These are phyloP conservation scores for Anhinga rufa DNA, from an alignment of 2,113 vertebrate species.

Conservation along the genomic window DNA sequence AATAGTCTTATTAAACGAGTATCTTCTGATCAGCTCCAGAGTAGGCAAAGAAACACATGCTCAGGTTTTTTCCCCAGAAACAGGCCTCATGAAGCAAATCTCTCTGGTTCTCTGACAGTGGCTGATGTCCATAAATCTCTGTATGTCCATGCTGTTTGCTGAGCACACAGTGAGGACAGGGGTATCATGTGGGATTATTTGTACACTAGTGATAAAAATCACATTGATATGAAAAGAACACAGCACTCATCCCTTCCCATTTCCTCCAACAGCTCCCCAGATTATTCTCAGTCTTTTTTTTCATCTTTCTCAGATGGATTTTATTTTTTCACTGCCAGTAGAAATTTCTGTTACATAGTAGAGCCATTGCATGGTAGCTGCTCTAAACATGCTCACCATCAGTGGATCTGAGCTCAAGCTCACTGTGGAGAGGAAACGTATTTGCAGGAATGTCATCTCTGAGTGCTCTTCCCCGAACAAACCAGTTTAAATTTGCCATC, in stretches of 20 bases:
- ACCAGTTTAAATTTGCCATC: background rate
- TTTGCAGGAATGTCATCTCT: background rate
- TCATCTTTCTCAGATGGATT: background rate
- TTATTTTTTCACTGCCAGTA: background rate
- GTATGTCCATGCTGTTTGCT: constrained; percentile 1
- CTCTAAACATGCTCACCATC: background rate
- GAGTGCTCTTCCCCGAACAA: background rate
- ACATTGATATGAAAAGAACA: background rate
- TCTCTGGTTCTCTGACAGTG: background rate
- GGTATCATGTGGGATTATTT: constrained; percentile 42
- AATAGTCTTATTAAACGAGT: background rate
- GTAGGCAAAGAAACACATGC: background rate
- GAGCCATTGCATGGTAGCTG: background rate
- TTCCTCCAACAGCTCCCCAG: background rate
- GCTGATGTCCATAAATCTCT: constrained; percentile 42
- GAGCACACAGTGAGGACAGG: constrained; percentile 16
- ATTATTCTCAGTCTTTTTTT: background rate
- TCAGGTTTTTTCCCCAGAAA: background rate
- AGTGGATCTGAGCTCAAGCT: background rate
- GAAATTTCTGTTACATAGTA: background rate
- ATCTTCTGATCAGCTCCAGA: background rate
- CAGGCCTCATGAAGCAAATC: background rate
- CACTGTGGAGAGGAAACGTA: background rate
- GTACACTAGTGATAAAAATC: constrained; percentile 41
- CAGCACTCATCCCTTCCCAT: background rate